Conservation (phyloP, 2,888 invertebrate species). For the Plutella xylostella region DNA sequence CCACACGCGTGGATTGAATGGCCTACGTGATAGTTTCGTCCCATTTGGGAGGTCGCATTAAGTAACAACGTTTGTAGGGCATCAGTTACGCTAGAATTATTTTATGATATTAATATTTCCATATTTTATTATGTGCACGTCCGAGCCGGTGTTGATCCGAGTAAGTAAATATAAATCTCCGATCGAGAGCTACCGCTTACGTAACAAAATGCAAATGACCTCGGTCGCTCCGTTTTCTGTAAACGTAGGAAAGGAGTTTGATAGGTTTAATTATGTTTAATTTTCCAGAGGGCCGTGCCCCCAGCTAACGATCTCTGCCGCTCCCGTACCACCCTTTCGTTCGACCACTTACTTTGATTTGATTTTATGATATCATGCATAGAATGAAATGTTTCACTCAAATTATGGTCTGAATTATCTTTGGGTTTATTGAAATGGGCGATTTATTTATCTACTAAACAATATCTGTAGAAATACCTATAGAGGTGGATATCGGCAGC, state of each 20-base stretch:
- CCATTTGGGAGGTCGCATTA: not conserved
- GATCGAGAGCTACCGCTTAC: constrained; percentile 7
- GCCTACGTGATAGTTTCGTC: not conserved
- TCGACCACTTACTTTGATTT: not conserved
- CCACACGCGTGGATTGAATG: not conserved
- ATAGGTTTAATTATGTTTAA: constrained; percentile 14
- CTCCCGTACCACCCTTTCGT: not conserved
- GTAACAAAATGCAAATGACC: constrained; percentile 9
- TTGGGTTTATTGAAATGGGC: not conserved
- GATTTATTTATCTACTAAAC: not conserved
- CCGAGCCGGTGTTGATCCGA: not conserved
- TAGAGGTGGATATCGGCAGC: not conserved
- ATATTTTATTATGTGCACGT: not conserved
- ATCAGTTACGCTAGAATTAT: not conserved
- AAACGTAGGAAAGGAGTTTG: constrained; percentile 9
- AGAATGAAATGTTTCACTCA: constrained; percentile 1
- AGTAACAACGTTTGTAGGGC: not conserved
- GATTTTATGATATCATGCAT: not conserved
- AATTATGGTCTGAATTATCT: not conserved
- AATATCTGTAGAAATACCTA: not conserved
- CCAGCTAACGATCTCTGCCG: not conserved
- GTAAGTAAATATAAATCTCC: not conserved
- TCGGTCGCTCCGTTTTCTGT: not conserved
- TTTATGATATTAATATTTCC: not conserved
- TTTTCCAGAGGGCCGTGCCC: constrained; percentile 8